Conservation (phyloP, 1,140 invertebrate genomes). For the Cydia splendana region DNA sequence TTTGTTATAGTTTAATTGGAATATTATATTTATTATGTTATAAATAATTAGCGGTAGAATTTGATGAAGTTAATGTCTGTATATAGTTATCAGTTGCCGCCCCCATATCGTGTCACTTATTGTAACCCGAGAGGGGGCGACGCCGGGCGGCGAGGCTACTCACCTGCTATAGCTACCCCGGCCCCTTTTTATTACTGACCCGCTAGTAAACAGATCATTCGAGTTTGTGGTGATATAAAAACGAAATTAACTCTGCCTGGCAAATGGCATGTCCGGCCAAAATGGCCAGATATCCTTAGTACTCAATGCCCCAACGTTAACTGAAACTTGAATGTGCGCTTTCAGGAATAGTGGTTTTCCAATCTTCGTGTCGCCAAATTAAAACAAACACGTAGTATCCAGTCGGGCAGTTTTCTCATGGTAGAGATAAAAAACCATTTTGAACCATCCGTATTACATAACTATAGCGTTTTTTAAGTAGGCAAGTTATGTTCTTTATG, state of each 20-base stretch:
- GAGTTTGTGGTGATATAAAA: conserved; percentile 79
- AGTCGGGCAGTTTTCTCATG: no score
- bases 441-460: no score
- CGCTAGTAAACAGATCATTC: conserved; percentile 80
- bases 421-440: no score
- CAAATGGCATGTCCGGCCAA: conserved; percentile 71
- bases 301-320: conserved; percentile 58
- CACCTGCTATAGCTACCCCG: conserved; percentile 72
- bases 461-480: no score
- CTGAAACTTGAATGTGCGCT: conserved; percentile 47
- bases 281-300: conserved; percentile 66
- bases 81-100: conserved; percentile 76
- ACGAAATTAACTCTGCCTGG: conserved; percentile 76
- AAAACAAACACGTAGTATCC: background rate
- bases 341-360: background rate
- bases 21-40: background rate
- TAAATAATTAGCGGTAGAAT: background rate
- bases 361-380: background rate
- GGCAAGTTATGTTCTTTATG: no score
- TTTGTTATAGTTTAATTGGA: background rate
- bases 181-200: conserved; percentile 79
- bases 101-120: conserved; percentile 76
- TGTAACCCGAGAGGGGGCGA: conserved; percentile 78
- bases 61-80: conserved; percentile 54
- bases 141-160: conserved; percentile 65